Evolutionary conservation across 2,113 vertebrate genomes (phyloP).

Genomic region (Sinocyclocheilus maitianheensis): DNA sequence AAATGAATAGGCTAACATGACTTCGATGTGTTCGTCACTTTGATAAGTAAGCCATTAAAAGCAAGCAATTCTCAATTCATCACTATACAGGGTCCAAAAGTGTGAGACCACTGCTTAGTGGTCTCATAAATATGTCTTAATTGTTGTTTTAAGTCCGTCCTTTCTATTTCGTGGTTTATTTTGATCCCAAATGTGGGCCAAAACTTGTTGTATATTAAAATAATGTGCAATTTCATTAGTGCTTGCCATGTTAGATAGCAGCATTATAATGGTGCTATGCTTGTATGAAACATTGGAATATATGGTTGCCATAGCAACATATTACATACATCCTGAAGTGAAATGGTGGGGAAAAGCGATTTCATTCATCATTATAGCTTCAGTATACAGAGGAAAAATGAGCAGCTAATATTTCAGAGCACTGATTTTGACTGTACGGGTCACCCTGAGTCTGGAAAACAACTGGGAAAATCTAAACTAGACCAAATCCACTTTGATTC

Average conservation of each 20-base stretch:
- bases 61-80: slow-evolving; percentile 7
- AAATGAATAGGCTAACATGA: neutral
- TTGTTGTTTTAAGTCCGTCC: neutral
- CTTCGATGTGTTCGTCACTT: slow-evolving; percentile 33
- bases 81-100: neutral
- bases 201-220: neutral
- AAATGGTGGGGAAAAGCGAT: slow-evolving; percentile 21
- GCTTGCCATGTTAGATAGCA: neutral
- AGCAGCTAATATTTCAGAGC: slow-evolving; percentile 21
- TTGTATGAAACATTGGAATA: slow-evolving; percentile 11
- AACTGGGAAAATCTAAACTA: neutral
- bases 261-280: neutral
- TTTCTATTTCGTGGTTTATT: neutral
- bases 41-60: slow-evolving; percentile 22
- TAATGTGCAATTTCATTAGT: slow-evolving; percentile 12
- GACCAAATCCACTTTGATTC: slow-evolving; percentile 4
- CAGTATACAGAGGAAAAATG: slow-evolving; percentile 4
- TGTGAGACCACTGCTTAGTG: neutral
- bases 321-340: slow-evolving; percentile 7
- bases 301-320: slow-evolving; percentile 28
- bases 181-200: neutral
- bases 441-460: slow-evolving; percentile 12
- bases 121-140: neutral
- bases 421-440: neutral
- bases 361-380: slow-evolving; percentile 47